Conservation (phyloP, 2,797 vertebrate species). For the Agapornis canus region DNA sequence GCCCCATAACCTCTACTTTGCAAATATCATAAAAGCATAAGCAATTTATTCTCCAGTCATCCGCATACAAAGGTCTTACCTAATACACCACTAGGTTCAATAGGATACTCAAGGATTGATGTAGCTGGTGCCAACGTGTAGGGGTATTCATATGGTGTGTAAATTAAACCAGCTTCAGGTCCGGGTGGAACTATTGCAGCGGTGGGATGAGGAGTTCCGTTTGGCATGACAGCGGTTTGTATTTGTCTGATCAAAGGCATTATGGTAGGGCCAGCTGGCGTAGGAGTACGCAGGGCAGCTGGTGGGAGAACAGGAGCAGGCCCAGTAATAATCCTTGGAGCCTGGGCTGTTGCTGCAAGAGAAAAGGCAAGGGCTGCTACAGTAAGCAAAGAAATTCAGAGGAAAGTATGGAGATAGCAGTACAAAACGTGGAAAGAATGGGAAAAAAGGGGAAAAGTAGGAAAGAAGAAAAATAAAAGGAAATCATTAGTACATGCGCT, state of each 20-base stretch:
- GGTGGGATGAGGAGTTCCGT: slow-evolving; percentile 90
- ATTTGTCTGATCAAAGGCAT: slow-evolving; percentile 99
- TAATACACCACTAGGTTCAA: slow-evolving; percentile 98
- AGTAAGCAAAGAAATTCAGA: slow-evolving; percentile 86
- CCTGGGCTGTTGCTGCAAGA: slow-evolving; percentile 93
- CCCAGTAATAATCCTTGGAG: slow-evolving; percentile 93
- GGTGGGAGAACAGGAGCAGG: slow-evolving; percentile 91
- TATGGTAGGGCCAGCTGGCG: slow-evolving; percentile 91
- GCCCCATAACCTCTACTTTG: background rate
- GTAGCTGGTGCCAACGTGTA: slow-evolving; percentile 95
- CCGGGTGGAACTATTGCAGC: slow-evolving; percentile 89
- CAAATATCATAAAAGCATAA: background rate
- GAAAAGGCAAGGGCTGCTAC: slow-evolving; percentile 95
- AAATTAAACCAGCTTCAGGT: slow-evolving; percentile 94
- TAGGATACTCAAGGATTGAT: slow-evolving; percentile 99
- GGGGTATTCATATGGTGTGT: slow-evolving; percentile 96
- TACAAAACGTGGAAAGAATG: slow-evolving; percentile 69
- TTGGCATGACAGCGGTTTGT: slow-evolving; percentile 94
- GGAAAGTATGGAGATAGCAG: slow-evolving; percentile 75
- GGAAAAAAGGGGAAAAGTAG: slow-evolving; percentile 74
- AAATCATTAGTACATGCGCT: slow-evolving; percentile 87
- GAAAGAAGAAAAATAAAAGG: slow-evolving; percentile 84
- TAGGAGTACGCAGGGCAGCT: slow-evolving; percentile 87
- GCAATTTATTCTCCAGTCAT: background rate
- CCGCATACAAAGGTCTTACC: slow-evolving; percentile 78